Evolutionary conservation across 1,140 invertebrate species (phyloP).

Genomic region (Drosophila kurseongensis): DNA sequence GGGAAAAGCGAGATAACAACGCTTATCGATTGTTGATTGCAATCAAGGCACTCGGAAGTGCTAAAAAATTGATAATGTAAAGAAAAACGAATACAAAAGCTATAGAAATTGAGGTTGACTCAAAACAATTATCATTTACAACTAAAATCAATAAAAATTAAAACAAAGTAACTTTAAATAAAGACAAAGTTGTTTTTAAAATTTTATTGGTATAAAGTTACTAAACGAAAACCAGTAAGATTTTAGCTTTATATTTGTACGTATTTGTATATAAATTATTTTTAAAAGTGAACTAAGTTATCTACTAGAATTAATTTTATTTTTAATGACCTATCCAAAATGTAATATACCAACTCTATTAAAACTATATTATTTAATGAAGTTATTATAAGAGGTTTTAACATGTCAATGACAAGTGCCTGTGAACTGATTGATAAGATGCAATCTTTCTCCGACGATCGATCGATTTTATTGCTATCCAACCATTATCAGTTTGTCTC

Average conservation of each 20-base stretch:
- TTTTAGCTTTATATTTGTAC: too few species aligned
- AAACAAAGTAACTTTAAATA: not conserved
- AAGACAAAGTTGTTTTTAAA: too few species aligned
- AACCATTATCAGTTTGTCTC: conserved; percentile 54
- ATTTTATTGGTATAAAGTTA: too few species aligned
- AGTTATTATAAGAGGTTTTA: not conserved
- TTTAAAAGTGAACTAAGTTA: too few species aligned
- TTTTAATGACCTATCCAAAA: too few species aligned
- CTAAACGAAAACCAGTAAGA: too few species aligned
- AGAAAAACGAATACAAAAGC: not conserved
- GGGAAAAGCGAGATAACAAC: conserved; percentile 27
- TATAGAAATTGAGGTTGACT: not conserved
- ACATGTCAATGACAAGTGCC: conserved; percentile 15
- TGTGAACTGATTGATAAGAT: conserved; percentile 24
- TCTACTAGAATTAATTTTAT: too few species aligned
- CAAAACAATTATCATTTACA: conserved; percentile 8
- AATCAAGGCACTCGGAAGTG: conserved; percentile 37
- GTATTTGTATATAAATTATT: too few species aligned
- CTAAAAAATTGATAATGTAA: conserved; percentile 31
- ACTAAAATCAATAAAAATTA: not conserved
- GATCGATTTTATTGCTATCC: conserved; percentile 18
- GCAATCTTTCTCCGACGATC: conserved; percentile 20
- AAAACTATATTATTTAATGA: not conserved
- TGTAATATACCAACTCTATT: too few species aligned
- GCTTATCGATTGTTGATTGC: conserved; percentile 58